Base-by-base conservation (phyloP, 2,888 invertebrate genomes). In the Atrina japonica region DNA sequence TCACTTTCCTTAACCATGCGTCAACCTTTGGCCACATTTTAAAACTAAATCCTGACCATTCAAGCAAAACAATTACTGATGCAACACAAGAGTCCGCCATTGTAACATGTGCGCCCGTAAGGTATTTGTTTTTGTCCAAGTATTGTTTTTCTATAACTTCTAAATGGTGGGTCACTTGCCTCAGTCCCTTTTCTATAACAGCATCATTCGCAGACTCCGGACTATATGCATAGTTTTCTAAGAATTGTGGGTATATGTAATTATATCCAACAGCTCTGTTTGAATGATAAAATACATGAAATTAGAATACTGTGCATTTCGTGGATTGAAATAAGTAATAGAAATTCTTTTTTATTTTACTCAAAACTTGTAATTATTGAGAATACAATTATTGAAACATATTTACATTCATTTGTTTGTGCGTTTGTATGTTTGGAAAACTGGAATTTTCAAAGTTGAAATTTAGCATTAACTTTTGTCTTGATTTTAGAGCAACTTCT, bases 231-330 rank as follows among this genome's bases (percentile, higher is more conserved):
- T 84, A 86, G 53, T 82, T 78, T 21, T 87, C 85, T 21, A 88
- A 76, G 74, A 85, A 84, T 66, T 85, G 84, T 43, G 88, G 87
- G 76, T 86, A 87, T 2, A 85, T 80, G 69, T 83, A 85, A 18
- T 73, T 75, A 69, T 78, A 84, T 0, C 87, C 87, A 14, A 84
- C 76, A 16, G 78, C 77, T 61, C 87, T 86, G n/a, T n/a, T n/a
- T n/a, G 80, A 55, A 79, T 75, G 9, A 23, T 50, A 41, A 56
- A 50, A 53, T 25, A 53, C 6, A 23, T n/a, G 21, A 2, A 16
- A 18, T 14, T 25, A 27, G 29, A 55, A 30, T 27, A 27, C 27
- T 29, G 27, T 5, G 3, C 16, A 27, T n/a, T 3, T 18, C n/a
- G 16, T 18, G 16, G 55, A 5, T 1, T 3, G n/a, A 55, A 35